These are phyloP conservation scores for Osmoderma eremita DNA, from an alignment of 2,888 invertebrate species.

Conservation along the genomic window DNA sequence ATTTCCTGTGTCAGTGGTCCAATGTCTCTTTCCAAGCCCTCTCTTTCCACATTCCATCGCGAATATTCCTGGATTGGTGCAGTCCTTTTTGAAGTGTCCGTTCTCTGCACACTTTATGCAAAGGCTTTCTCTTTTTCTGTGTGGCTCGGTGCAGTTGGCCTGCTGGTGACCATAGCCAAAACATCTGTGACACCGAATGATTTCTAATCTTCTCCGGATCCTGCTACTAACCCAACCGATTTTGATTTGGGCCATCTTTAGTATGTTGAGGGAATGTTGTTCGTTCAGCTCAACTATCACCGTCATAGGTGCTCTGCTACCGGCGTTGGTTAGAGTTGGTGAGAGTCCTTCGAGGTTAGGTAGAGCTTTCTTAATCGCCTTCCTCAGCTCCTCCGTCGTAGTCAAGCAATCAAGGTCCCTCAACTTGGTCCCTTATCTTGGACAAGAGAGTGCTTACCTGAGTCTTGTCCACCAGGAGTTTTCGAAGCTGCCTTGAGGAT, in stretches of 20 bases:
- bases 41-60: slow-evolving; percentile 1
- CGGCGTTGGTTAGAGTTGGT: background rate
- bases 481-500: too few relatives aligned
- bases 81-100: slow-evolving; percentile 7
- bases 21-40: too few relatives aligned
- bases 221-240: too few relatives aligned
- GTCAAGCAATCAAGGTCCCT: too few relatives aligned
- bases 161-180: slow-evolving; percentile 11
- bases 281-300: background rate
- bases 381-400: too few relatives aligned
- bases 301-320: background rate
- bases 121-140: background rate
- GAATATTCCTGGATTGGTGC: background rate
- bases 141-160: background rate
- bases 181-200: background rate
- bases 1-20: too few relatives aligned
- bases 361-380: too few relatives aligned
- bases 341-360: background rate
- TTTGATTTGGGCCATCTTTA: background rate
- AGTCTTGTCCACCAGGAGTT: too few relatives aligned
- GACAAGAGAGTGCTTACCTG: too few relatives aligned
- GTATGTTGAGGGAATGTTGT: background rate
- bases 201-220: background rate
- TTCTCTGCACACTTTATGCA: slow-evolving; percentile 16
- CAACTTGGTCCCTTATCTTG: too few relatives aligned